Evolutionary conservation across 2,797 vertebrate species (phyloP).

Genomic region (Linurgus olivaceus): DNA sequence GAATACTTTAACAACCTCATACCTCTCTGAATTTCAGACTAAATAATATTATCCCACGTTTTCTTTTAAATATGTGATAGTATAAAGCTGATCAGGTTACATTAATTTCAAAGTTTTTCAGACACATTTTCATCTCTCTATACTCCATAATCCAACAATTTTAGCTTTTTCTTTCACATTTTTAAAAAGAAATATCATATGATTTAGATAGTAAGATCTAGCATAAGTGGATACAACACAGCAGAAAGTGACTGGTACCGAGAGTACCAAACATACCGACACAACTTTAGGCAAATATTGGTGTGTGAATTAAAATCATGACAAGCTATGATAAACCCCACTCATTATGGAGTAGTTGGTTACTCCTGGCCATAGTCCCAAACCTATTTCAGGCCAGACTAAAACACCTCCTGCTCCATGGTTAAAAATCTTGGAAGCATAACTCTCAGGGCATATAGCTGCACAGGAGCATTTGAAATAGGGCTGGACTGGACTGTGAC

Average conservation of each 20-base stretch:
- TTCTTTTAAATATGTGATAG: background rate
- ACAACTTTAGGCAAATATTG: background rate
- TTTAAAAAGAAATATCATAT: background rate
- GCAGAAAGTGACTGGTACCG: fast-evolving
- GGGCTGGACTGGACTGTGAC: background rate
- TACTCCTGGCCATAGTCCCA: background rate
- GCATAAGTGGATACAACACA: background rate
- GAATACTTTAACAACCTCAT: background rate
- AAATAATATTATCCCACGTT: background rate
- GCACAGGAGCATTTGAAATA: background rate
- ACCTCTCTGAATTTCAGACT: background rate
- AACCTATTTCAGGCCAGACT: background rate
- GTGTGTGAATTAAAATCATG: background rate
- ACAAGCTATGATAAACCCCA: background rate
- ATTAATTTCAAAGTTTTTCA: background rate
- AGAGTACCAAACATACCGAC: background rate
- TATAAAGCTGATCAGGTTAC: background rate
- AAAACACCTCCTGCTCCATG: background rate
- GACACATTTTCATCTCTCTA: background rate
- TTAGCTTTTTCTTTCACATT: background rate
- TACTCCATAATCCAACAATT: background rate
- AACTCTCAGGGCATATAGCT: background rate
- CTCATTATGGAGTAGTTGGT: background rate
- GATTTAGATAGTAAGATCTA: background rate
- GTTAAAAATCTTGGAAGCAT: background rate